phyloP scores from a whole-genome alignment of 30 jellyfish, hydroid and myxozoan species.

The Pelagia noctiluca region DNA sequence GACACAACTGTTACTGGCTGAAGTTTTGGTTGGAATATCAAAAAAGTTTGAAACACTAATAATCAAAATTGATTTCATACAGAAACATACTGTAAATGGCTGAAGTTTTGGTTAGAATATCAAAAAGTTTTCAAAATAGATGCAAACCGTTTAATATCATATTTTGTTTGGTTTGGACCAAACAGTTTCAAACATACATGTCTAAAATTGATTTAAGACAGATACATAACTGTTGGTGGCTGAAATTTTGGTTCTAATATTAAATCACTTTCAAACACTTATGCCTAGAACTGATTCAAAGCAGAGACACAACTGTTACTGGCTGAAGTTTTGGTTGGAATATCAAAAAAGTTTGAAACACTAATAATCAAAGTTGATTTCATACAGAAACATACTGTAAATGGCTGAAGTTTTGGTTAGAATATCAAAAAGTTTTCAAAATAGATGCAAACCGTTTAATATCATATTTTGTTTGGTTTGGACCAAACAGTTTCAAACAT shows the following conservation, averaged over 20 bases:
- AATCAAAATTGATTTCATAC: background rate
- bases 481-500: too few relatives aligned
- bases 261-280: background rate
- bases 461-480: too few relatives aligned
- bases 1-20: background rate
- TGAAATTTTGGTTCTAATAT: too few relatives aligned
- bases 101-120: slow-evolving; percentile 53
- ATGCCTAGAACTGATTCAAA: background rate
- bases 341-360: background rate
- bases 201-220: too few relatives aligned
- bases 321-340: background rate
- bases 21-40: background rate
- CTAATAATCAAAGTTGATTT: background rate
- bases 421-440: slow-evolving; percentile 52
- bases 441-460: too few relatives aligned
- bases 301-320: background rate
- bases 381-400: background rate
- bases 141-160: too few relatives aligned
- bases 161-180: too few relatives aligned
- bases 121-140: too few relatives aligned
- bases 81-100: background rate
- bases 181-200: background rate
- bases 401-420: slow-evolving; percentile 37
- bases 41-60: background rate
- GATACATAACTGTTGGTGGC: background rate